Evolutionary conservation across 2,113 vertebrate species (phyloP), one percentile per base, ranked within the genome.

Genomic region (Centropristis striata): DNA sequence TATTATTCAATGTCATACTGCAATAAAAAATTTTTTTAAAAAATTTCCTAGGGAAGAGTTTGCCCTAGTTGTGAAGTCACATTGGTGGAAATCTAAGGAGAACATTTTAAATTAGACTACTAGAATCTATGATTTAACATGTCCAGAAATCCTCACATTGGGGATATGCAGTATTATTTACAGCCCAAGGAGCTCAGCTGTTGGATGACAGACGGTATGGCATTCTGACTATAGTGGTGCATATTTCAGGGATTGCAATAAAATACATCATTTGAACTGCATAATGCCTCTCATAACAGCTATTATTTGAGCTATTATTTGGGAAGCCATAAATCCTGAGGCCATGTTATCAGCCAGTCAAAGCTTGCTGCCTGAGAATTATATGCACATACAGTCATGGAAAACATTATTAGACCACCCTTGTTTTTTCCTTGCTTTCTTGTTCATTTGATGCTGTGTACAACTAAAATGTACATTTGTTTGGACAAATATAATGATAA

Each of bases 161-260:
- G 28, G 64, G 51, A 78, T 46, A 55, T 51, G 27, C 50, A 36
- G 13, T 49, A 53, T 57, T 61, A 70, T 75, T 76, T 81, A 84
- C 51, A 74, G 66, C 23, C 39, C 16, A 27, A 55, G 23, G 50
- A 70, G 50, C 77, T 83, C 58, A 57, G 60, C 46, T 54, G 80
- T 8, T 63, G 50, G 42, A 64, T 64, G 66, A 80, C 49, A 65
- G 68, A 55, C n/a, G n/a, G 60, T 71, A 46, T 55, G 60, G 65
- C 63, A 65, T 63, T 75, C 76, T 42, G 64, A 71, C 37, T 32
- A 25, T 55, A 37, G 70, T 4, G n/a, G 60, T 51, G 79, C 71
- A 82, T 71, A 83, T 87, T 82, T 86, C 87, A 82, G 50, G 63
- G 9, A 66, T 10, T 55, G 77, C 75, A 80, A 80, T 83, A 81